Evolutionary conservation across 2,113 vertebrate species (phyloP).

Genomic region (Dicrurus megarhynchus): DNA sequence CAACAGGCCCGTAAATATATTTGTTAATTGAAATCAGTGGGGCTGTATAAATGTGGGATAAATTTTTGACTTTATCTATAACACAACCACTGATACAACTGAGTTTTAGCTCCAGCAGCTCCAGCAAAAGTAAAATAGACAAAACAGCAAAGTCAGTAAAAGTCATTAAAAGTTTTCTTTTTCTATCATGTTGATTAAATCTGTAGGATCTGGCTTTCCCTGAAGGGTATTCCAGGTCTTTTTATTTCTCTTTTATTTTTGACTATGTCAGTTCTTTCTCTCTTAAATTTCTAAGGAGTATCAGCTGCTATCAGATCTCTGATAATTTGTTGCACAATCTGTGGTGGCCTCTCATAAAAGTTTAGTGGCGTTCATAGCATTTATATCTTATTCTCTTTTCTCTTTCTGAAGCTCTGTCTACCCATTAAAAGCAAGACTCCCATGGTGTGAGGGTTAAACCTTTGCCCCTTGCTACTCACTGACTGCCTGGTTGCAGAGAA

Average conservation of each 20-base stretch:
- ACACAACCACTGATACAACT: neutral
- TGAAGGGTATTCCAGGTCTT: neutral
- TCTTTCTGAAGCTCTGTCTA: neutral
- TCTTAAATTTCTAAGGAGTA: neutral
- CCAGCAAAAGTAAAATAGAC: neutral
- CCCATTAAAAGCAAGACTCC: neutral
- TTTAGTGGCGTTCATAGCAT: neutral
- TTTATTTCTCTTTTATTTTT: neutral
- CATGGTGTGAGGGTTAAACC: neutral
- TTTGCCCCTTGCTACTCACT: neutral
- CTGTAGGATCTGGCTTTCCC: neutral
- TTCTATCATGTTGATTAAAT: neutral
- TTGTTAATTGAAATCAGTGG: neutral
- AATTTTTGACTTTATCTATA: neutral
- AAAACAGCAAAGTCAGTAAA: neutral
- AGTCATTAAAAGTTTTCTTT: neutral
- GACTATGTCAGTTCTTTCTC: neutral
- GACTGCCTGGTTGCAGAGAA: neutral
- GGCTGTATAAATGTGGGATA: neutral
- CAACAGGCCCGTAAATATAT: neutral
- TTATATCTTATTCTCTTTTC: neutral
- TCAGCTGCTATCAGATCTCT: neutral
- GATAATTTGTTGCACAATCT: neutral
- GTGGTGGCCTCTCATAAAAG: neutral
- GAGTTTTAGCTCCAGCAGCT: neutral